These are phyloP conservation scores for Bolinopsis microptera DNA, from an alignment of 37 sponge, comb jelly and placozoan species.

Conservation along the genomic window DNA sequence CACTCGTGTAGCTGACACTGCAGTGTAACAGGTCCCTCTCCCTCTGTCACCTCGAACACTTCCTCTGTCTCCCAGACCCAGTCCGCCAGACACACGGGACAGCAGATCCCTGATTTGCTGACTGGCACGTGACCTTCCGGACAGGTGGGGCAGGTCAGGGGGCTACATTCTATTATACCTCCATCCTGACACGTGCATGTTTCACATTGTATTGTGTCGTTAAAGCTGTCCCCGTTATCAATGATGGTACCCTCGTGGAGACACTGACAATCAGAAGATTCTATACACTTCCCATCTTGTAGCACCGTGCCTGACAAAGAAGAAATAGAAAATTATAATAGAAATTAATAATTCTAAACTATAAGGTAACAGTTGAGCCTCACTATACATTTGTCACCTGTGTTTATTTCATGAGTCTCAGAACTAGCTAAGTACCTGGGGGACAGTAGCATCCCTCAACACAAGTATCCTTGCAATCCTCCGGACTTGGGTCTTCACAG, in stretches of 20 bases:
- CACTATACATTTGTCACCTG: background rate
- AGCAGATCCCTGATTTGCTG: background rate
- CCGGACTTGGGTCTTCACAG: conserved; percentile 8
- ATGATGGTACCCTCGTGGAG: conserved; percentile 25
- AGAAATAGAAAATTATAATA: too few species aligned
- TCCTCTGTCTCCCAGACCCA: conserved; percentile 51
- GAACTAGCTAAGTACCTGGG: background rate
- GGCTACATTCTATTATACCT: background rate
- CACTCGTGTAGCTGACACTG: background rate
- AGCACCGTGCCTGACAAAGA: conserved; percentile 47
- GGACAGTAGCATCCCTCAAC: conserved; percentile 59
- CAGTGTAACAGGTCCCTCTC: conserved; percentile 39
- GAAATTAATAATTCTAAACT: background rate
- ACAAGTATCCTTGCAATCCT: conserved; percentile 34
- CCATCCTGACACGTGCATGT: conserved; percentile 44
- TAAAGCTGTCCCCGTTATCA: conserved; percentile 10
- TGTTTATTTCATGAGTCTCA: background rate
- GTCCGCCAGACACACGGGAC: conserved; percentile 59
- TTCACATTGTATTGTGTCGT: conserved; percentile 39
- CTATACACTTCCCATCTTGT: conserved; percentile 32
- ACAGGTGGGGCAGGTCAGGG: background rate
- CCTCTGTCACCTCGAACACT: conserved; percentile 27
- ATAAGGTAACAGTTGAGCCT: background rate
- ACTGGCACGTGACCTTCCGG: conserved; percentile 10
- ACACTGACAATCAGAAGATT: conserved; percentile 26